A percentile compares a stretch with the other conserved stretches of the same genome.
Evolutionary conservation across 1,140 invertebrate species (phyloP).

Genomic region (Papilio helenus): DNA sequence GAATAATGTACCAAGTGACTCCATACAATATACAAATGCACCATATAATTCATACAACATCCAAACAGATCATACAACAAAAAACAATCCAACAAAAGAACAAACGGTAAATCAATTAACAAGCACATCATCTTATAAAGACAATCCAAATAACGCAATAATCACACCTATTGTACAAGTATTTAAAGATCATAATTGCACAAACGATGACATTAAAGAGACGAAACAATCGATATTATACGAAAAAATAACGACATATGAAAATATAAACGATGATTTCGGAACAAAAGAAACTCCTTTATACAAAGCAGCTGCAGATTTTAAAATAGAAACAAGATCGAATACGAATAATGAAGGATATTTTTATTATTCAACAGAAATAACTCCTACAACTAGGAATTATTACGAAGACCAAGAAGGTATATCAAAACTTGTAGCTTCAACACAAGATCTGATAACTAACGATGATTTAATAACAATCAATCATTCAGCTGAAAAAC

Average conservation of each 20-base stretch:
- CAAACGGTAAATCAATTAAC: constrained; percentile 29
- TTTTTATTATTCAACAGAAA: constrained; percentile 62
- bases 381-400: constrained; percentile 46
- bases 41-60: constrained; percentile 10
- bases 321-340: constrained; percentile 59
- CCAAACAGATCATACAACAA: constrained; percentile 42
- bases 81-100: constrained; percentile 29
- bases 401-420: constrained; percentile 56
- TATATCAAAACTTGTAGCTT: constrained; percentile 81
- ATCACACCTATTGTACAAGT: constrained; percentile 60
- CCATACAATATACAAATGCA: background rate
- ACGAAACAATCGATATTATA: constrained; percentile 44
- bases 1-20: background rate
- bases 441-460: constrained; percentile 82
- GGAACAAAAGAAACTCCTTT: constrained; percentile 54
- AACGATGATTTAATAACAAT: constrained; percentile 84
- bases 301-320: constrained; percentile 59
- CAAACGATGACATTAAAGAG: constrained; percentile 46
- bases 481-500: constrained; percentile 79
- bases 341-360: constrained; percentile 63
- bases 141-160: constrained; percentile 35
- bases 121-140: constrained; percentile 34
- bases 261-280: constrained; percentile 60
- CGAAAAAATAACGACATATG: constrained; percentile 51
- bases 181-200: constrained; percentile 71